These are phyloP conservation scores for Lagodon rhomboides DNA, from an alignment of 2,797 vertebrate species.

Conservation along the genomic window DNA sequence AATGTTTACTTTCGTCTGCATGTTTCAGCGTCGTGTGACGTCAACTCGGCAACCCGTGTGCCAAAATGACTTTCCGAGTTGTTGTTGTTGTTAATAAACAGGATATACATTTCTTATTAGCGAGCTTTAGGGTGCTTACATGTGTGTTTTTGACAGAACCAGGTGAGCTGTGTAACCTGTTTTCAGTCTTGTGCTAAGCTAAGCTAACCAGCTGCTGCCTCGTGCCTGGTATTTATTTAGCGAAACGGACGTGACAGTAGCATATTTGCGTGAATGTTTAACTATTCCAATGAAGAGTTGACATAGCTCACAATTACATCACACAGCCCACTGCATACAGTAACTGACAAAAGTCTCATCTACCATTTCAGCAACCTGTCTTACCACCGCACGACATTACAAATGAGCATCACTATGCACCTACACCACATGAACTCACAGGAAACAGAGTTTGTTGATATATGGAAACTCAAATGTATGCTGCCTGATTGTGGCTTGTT, in stretches of 20 bases:
- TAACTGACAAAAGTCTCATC: background rate
- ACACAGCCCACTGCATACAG: background rate
- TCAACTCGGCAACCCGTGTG: too few species aligned
- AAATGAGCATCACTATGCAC: slow-evolving; percentile 45
- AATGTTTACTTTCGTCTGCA: too few species aligned
- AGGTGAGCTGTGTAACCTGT: too few species aligned
- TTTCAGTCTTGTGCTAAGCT: background rate
- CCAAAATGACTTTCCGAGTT: too few species aligned
- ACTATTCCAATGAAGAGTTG: background rate
- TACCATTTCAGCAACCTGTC: slow-evolving; percentile 13
- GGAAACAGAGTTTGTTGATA: slow-evolving; percentile 47
- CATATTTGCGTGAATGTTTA: background rate
- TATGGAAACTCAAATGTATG: slow-evolving; percentile 56
- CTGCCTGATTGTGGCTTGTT: slow-evolving; percentile 55
- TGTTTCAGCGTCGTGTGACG: too few species aligned
- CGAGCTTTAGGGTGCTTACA: background rate
- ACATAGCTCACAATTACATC: background rate
- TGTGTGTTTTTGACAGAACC: background rate
- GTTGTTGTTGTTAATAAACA: background rate
- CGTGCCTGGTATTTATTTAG: slow-evolving; percentile 2
- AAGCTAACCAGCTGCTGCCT: background rate
- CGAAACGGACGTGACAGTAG: background rate
- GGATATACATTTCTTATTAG: background rate
- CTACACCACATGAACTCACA: slow-evolving; percentile 47
- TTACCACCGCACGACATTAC: slow-evolving; percentile 46